These are phyloP conservation scores for Oconnorella tubifera DNA, from an alignment of 2,888 invertebrate species.

Conservation along the genomic window DNA sequence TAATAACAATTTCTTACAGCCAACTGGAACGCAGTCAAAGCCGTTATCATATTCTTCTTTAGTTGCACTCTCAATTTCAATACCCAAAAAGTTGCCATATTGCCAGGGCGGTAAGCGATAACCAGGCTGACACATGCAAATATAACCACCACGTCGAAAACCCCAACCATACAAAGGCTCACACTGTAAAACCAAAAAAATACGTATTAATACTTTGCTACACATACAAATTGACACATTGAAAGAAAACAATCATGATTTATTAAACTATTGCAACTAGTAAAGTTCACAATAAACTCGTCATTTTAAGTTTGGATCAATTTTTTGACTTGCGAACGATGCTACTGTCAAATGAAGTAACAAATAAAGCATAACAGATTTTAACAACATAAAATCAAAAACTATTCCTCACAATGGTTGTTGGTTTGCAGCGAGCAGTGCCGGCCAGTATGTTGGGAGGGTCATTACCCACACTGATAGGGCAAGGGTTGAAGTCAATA, in stretches of 20 bases:
- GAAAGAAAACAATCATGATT: too few species aligned
- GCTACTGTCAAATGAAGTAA: too few species aligned
- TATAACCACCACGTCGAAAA: constrained; percentile 82
- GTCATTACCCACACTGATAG: constrained; percentile 79
- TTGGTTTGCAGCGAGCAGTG: constrained; percentile 79
- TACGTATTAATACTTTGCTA: too few species aligned
- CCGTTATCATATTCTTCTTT: constrained; percentile 80
- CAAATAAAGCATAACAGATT: background rate
- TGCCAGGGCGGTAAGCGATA: constrained; percentile 80
- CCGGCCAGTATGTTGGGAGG: constrained; percentile 83
- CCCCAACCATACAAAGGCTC: constrained; percentile 96
- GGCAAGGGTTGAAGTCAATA: constrained; percentile 97
- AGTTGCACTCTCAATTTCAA: constrained; percentile 89
- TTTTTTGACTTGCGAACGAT: background rate
- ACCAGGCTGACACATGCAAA: constrained; percentile 73
- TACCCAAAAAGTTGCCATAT: constrained; percentile 84
- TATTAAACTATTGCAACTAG: too few species aligned
- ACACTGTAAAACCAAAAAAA: too few species aligned
- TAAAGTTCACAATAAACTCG: too few species aligned
- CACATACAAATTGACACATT: too few species aligned
- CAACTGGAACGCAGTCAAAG: constrained; percentile 85
- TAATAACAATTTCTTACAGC: constrained; percentile 75
- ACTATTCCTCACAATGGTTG: constrained; percentile 52
- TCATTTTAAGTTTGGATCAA: background rate
- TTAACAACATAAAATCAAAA: background rate